These are phyloP conservation scores for Tapera naevia DNA, from an alignment of 2,797 vertebrate genomes.

Conservation along the genomic window DNA sequence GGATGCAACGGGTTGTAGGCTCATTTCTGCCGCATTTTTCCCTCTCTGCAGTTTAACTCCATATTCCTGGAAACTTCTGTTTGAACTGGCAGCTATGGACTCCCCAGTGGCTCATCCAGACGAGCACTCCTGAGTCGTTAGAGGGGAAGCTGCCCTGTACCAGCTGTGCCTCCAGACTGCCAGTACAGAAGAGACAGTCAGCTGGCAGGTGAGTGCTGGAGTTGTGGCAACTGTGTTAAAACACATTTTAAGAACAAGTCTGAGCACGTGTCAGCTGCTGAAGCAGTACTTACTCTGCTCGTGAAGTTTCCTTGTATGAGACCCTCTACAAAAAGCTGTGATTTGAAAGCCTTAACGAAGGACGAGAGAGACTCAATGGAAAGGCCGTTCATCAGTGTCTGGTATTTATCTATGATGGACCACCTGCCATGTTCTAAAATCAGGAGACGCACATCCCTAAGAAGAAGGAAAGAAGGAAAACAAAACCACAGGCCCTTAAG, in stretches of 20 bases:
- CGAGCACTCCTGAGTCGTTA: rapidly evolving
- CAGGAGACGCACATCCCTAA: conserved; percentile 90
- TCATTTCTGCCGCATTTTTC: not conserved
- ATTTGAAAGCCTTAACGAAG: conserved; percentile 87
- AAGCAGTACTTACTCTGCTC: conserved; percentile 78
- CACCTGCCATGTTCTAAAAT: conserved; percentile 89
- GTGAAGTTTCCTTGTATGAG: conserved; percentile 93
- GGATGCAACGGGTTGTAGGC: not conserved
- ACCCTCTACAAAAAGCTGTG: conserved; percentile 88
- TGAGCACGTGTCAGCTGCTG: not conserved
- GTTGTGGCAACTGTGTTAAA: rapidly evolving
- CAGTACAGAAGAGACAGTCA: not conserved
- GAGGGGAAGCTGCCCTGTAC: not conserved
- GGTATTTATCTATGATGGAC: conserved; percentile 92
- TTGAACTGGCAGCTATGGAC: not conserved
- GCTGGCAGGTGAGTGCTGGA: not conserved
- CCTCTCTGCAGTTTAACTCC: not conserved
- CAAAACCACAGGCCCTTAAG: not conserved
- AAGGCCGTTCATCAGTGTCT: conserved; percentile 83
- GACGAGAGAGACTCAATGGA: conserved; percentile 81
- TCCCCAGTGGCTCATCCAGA: not conserved
- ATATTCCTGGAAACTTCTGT: not conserved
- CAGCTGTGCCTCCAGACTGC: rapidly evolving
- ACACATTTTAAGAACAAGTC: rapidly evolving
- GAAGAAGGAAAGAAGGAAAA: not conserved